Evolutionary conservation across 1,140 invertebrate species (phyloP).

Genomic region (Patella vulgata): DNA sequence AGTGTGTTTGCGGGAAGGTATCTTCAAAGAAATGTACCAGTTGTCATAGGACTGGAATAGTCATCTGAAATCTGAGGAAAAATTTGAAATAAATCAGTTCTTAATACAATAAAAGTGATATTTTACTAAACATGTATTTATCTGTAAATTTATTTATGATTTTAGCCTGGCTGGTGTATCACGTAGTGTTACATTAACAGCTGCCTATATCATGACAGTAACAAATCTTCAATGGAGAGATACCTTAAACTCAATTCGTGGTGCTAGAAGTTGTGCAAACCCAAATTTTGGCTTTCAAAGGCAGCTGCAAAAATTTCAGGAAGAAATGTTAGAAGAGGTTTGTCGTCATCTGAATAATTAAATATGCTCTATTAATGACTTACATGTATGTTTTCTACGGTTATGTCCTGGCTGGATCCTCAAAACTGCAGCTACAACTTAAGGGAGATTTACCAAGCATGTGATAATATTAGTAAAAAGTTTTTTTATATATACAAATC

Average conservation of each 20-base stretch:
- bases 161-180: constrained; percentile 93
- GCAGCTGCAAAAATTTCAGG: constrained; percentile 93
- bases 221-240: constrained; percentile 93
- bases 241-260: constrained; percentile 89
- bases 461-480: too few relatives aligned
- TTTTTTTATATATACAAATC: too few relatives aligned
- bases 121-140: too few relatives aligned
- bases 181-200: constrained; percentile 91
- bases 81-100: too few relatives aligned
- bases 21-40: too few relatives aligned
- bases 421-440: not conserved
- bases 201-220: constrained; percentile 94
- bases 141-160: too few relatives aligned
- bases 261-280: constrained; percentile 88
- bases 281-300: constrained; percentile 95
- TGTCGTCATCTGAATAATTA: constrained; percentile 13
- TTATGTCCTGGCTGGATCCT: not conserved
- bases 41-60: too few relatives aligned
- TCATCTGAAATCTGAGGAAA: too few relatives aligned
- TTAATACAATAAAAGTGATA: too few relatives aligned
- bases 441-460: not conserved
- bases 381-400: not conserved
- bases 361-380: constrained; percentile 1
- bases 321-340: constrained; percentile 82
- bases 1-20: too few relatives aligned